phyloP scores from a whole-genome alignment of 2,888 invertebrate species.

The Agrotis segetum region DNA sequence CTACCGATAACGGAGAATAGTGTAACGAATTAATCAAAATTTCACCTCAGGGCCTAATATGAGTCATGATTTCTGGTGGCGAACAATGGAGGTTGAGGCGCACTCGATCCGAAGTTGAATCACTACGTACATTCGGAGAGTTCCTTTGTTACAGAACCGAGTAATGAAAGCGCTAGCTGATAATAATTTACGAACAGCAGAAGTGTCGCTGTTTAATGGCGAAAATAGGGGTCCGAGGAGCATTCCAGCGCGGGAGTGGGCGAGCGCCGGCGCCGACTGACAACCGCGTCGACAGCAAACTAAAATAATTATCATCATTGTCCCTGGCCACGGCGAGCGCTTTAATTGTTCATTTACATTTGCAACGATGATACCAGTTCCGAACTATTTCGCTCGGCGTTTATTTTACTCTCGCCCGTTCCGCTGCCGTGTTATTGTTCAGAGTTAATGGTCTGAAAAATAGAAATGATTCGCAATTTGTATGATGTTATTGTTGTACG shows the following conservation, averaged over 20 bases:
- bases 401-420: constrained; percentile 87
- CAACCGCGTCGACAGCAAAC: constrained; percentile 89
- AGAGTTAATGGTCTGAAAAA: constrained; percentile 89
- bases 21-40: constrained; percentile 90
- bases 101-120: constrained; percentile 88
- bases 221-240: constrained; percentile 86
- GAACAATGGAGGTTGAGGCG: constrained; percentile 86
- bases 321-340: constrained; percentile 88
- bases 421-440: constrained; percentile 87
- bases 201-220: constrained; percentile 90
- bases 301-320: constrained; percentile 91
- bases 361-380: constrained; percentile 90
- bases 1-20: constrained; percentile 82
- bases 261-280: constrained; percentile 77
- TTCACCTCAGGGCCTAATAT: constrained; percentile 89
- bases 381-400: constrained; percentile 88
- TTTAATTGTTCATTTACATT: constrained; percentile 91
- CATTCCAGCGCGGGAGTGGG: constrained; percentile 83
- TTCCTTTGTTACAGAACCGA: constrained; percentile 88
- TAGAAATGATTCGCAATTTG: constrained; percentile 88
- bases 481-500: constrained; percentile 80
- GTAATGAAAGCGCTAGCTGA: constrained; percentile 90
- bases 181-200: constrained; percentile 91
- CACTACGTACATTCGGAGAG: constrained; percentile 86
- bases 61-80: constrained; percentile 84